phyloP scores from a whole-genome alignment of 1,140 invertebrate genomes.

The Drosophila arawakana region DNA sequence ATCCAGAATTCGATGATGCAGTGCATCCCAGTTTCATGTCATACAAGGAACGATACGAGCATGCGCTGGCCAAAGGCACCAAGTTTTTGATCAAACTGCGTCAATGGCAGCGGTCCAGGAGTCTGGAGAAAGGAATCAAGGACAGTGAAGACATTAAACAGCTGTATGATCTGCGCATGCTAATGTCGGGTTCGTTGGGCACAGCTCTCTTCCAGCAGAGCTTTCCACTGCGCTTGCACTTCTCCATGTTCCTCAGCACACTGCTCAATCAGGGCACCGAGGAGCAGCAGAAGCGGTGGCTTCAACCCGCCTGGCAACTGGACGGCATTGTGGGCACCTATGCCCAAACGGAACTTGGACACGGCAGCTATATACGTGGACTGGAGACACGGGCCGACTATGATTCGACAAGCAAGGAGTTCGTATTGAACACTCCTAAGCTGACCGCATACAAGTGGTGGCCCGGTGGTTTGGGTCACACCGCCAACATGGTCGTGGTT shows the following conservation, averaged over 20 bases:
- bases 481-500: constrained; percentile 94
- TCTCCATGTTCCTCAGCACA: constrained; percentile 96
- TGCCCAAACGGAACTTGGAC: constrained; percentile 97
- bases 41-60: constrained; percentile 93
- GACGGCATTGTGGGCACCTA: constrained; percentile 95
- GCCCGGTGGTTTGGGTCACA: constrained; percentile 97
- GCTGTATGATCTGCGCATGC: constrained; percentile 66
- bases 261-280: constrained; percentile 93
- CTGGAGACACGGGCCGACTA: constrained; percentile 97
- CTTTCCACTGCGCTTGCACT: constrained; percentile 91
- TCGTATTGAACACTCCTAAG: constrained; percentile 94
- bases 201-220: constrained; percentile 92
- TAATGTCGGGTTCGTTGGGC: constrained; percentile 89
- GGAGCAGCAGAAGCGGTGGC: constrained; percentile 94
- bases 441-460: constrained; percentile 91
- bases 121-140: constrained; percentile 1
- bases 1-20: constrained; percentile 88
- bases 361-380: constrained; percentile 96
- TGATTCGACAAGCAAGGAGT: constrained; percentile 92
- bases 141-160: constrained; percentile 21
- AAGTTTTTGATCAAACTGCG: constrained; percentile 89
- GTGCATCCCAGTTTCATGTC: constrained; percentile 91
- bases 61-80: constrained; percentile 90
- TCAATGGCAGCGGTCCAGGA: constrained; percentile 86
- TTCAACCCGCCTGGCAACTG: constrained; percentile 91